Conservation (phyloP, 92 coral and sea anemone genomes). For the Zoanthus solanderi region DNA sequence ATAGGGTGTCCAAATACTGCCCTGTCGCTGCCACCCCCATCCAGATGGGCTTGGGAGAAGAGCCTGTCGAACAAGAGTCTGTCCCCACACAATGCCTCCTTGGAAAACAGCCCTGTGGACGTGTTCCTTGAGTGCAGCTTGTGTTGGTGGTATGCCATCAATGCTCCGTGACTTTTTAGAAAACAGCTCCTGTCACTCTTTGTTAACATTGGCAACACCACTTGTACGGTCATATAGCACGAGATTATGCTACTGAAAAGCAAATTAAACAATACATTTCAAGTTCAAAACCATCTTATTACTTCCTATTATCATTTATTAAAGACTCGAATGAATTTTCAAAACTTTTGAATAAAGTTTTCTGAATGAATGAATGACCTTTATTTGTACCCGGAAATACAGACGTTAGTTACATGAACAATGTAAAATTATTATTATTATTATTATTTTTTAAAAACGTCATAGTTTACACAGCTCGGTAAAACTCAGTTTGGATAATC, state of each 20-base stretch:
- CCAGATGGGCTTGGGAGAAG: not conserved
- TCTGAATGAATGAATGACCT: too few relatives aligned
- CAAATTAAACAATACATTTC: too few relatives aligned
- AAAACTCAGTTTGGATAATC: too few relatives aligned
- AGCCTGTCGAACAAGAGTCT: slow-evolving; percentile 42
- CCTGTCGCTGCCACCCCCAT: slow-evolving; percentile 50
- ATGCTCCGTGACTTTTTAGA: slow-evolving; percentile 35
- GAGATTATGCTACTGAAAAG: too few relatives aligned
- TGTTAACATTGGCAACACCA: slow-evolving; percentile 40
- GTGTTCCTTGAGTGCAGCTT: slow-evolving; percentile 49
- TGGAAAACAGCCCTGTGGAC: slow-evolving; percentile 34
- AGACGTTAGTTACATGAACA: slow-evolving; percentile 21
- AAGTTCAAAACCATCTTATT: too few relatives aligned
- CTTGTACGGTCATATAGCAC: slow-evolving; percentile 57
- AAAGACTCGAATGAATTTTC: too few relatives aligned
- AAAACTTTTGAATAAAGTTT: too few relatives aligned
- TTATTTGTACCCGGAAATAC: too few relatives aligned
- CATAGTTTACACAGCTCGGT: too few relatives aligned
- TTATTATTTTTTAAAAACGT: too few relatives aligned
- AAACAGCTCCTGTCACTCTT: slow-evolving; percentile 21
- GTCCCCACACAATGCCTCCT: slow-evolving; percentile 50
- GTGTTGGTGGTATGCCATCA: slow-evolving; percentile 38
- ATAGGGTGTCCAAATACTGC: not conserved
- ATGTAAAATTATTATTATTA: too few relatives aligned
- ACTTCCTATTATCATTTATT: too few relatives aligned